phyloP scores from a whole-genome alignment of 2,888 invertebrate species.

The Torymus tubicola region DNA sequence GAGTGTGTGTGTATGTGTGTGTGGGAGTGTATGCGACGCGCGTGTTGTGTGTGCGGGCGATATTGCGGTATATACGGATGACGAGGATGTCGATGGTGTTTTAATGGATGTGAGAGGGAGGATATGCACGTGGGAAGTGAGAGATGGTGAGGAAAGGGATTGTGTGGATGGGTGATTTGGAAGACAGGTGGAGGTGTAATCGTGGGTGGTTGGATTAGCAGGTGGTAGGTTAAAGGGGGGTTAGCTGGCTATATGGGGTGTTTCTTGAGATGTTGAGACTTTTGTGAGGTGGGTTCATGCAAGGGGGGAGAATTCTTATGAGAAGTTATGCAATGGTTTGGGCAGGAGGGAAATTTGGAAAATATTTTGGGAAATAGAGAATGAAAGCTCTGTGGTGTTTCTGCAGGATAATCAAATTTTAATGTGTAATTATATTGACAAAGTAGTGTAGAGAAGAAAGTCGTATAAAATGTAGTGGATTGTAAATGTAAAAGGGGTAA shows the following conservation, averaged over 20 bases:
- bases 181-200: neutral
- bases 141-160: neutral
- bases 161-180: neutral
- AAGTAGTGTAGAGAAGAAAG: no score
- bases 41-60: constrained; percentile 6
- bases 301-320: no score
- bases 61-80: neutral
- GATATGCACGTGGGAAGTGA: constrained; percentile 53
- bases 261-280: neutral
- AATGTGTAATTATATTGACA: no score
- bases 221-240: constrained; percentile 34
- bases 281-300: neutral
- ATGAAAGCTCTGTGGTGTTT: no score
- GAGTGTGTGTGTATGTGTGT: constrained; percentile 25
- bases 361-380: no score
- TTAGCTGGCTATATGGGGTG: constrained; percentile 21
- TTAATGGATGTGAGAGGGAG: constrained; percentile 9
- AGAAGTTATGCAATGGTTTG: no score
- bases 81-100: no score
- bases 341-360: no score
- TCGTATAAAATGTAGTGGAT: no score
- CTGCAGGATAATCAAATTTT: no score
- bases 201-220: neutral
- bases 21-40: constrained; percentile 20
- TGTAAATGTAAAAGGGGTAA: no score